phyloP scores from a whole-genome alignment of 2,888 invertebrate genomes.

The Osmoderma eremita region DNA sequence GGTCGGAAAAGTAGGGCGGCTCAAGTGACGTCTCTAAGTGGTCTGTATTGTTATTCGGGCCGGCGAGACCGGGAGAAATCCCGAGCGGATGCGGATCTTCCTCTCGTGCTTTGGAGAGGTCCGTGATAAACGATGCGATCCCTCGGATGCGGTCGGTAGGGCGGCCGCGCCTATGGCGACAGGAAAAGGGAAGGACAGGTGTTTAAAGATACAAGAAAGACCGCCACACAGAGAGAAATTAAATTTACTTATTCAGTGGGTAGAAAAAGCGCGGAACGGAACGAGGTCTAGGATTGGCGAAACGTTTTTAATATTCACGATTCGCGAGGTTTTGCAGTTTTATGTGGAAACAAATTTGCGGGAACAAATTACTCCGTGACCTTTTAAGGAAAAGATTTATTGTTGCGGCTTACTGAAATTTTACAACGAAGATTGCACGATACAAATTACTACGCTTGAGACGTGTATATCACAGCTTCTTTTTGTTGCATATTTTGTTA shows the following conservation, averaged over 20 bases:
- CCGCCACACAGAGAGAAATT: constrained; percentile 10
- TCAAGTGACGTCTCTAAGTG: constrained; percentile 39
- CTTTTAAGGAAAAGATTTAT: too few species aligned
- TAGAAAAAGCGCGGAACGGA: too few species aligned
- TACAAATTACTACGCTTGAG: too few species aligned
- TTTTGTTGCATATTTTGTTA: too few species aligned
- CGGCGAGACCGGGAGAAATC: constrained; percentile 22
- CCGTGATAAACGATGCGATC: constrained; percentile 35
- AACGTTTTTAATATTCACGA: constrained; percentile 1
- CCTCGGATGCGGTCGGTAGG: constrained; percentile 11
- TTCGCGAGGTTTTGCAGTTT: background rate
- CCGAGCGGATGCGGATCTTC: background rate
- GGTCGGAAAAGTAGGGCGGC: constrained; percentile 43
- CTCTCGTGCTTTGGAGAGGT: constrained; percentile 17
- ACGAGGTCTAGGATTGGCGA: too few species aligned
- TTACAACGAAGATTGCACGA: too few species aligned
- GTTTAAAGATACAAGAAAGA: constrained; percentile 17
- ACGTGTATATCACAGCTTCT: too few species aligned
- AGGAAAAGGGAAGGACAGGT: constrained; percentile 12
- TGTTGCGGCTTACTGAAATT: too few species aligned
- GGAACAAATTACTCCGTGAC: background rate
- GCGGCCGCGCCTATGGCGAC: background rate
- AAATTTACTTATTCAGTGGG: constrained; percentile 25
- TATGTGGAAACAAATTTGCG: background rate
- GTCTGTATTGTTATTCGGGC: constrained; percentile 39